A percentile compares a stretch with the other conserved stretches of the same genome.
These are phyloP conservation scores for Temnothorax nylanderi DNA, from an alignment of 1,140 invertebrate species.

Conservation along the genomic window DNA sequence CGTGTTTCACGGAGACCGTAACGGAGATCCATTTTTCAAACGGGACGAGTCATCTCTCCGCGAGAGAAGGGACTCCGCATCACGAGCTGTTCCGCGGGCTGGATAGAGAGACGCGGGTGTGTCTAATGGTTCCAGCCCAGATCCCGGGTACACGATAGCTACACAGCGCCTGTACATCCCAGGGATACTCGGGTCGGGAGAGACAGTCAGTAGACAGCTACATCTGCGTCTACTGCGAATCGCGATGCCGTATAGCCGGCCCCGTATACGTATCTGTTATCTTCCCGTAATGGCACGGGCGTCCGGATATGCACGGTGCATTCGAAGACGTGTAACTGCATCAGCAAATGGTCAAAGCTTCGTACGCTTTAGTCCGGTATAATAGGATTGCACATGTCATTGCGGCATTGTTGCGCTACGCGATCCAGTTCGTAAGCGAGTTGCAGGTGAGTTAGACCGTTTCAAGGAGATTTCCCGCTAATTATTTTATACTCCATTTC, in stretches of 20 bases:
- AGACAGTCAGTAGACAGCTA: slow-evolving; percentile 42
- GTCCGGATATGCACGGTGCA: slow-evolving; percentile 20
- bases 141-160: slow-evolving; percentile 48
- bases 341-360: slow-evolving; percentile 31
- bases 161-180: slow-evolving; percentile 8
- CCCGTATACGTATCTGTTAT: slow-evolving; percentile 13
- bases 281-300: slow-evolving; percentile 17
- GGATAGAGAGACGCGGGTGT: slow-evolving; percentile 2
- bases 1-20: slow-evolving; percentile 7
- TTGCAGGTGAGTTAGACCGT: background rate
- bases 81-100: background rate
- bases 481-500: slow-evolving; percentile 23
- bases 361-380: background rate
- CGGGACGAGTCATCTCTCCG: slow-evolving; percentile 46
- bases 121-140: slow-evolving; percentile 48
- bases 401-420: slow-evolving; percentile 5
- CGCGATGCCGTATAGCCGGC: background rate
- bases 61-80: slow-evolving; percentile 1
- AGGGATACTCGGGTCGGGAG: background rate
- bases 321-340: slow-evolving; percentile 41
- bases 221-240: slow-evolving; percentile 18
- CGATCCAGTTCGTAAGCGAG: slow-evolving; percentile 12
- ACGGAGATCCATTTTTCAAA: slow-evolving; percentile 46
- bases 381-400: slow-evolving; percentile 41
- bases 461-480: background rate